phyloP scores from a whole-genome alignment of 2,113 vertebrate genomes.

The Elaphurus davidianus region DNA sequence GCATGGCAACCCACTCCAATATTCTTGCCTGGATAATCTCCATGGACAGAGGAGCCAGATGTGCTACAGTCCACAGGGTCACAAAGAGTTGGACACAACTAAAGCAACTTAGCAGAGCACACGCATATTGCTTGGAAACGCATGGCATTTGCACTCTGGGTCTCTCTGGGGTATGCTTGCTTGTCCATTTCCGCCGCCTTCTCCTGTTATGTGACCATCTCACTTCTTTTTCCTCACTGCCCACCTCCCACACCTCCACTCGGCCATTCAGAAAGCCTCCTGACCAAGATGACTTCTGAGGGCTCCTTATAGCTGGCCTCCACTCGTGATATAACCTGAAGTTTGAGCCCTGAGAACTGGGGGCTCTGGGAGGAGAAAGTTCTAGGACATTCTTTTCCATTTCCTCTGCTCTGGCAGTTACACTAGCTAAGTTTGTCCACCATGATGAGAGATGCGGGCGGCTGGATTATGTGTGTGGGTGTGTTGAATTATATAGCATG shows the following conservation, averaged over 20 bases:
- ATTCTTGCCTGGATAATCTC: not conserved
- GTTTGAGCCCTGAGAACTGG: not conserved
- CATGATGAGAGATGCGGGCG: accelerated
- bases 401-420: not conserved
- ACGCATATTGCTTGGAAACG: not conserved
- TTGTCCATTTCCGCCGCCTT: not conserved
- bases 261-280: not conserved
- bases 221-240: not conserved
- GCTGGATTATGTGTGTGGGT: not conserved
- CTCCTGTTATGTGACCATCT: not conserved
- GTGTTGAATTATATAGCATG: not conserved
- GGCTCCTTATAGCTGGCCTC: not conserved
- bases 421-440: not conserved
- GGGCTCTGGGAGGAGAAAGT: not conserved
- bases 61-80: not conserved
- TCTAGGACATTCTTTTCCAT: not conserved
- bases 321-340: not conserved
- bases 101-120: not conserved
- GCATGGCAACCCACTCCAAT: not conserved
- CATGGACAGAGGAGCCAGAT: not conserved
- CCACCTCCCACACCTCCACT: not conserved
- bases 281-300: not conserved
- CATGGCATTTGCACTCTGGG: not conserved
- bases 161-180: not conserved
- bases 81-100: not conserved